These are phyloP conservation scores for Tillus elongatus DNA, from an alignment of 2,888 invertebrate genomes.

Conservation along the genomic window DNA sequence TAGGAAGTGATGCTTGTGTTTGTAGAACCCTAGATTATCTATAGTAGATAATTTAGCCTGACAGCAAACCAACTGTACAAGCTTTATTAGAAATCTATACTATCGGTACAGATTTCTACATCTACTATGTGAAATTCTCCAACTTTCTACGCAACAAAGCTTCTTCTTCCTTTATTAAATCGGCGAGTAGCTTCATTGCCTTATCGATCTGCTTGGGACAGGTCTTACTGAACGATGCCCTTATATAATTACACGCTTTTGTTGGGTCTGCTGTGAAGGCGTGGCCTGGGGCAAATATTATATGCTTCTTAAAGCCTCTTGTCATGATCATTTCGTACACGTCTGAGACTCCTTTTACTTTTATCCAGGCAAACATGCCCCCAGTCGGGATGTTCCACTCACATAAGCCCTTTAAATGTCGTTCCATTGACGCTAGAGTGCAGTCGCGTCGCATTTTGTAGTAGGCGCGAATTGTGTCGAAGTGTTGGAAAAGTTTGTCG, in stretches of 20 bases:
- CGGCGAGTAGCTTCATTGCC: conserved; percentile 51
- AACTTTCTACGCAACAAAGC: conserved; percentile 37
- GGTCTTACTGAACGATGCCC: conserved; percentile 64
- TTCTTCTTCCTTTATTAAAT: conserved; percentile 53
- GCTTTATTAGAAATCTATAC: too few relatives aligned
- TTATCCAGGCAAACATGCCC: conserved; percentile 74
- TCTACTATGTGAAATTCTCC: conserved; percentile 34
- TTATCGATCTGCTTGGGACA: conserved; percentile 54
- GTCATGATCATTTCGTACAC: conserved; percentile 65
- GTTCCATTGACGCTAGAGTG: conserved; percentile 51
- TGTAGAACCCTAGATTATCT: too few relatives aligned
- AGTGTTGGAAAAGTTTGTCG: conserved; percentile 51
- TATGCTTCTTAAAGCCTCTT: conserved; percentile 56
- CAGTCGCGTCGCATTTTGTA: conserved; percentile 56
- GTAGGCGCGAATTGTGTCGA: conserved; percentile 49
- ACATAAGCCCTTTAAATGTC: conserved; percentile 52
- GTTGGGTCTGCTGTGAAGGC: conserved; percentile 57
- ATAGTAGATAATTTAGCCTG: too few relatives aligned
- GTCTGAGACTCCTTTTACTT: conserved; percentile 57
- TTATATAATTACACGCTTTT: conserved; percentile 55
- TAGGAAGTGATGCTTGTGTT: too few relatives aligned
- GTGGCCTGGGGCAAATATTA: conserved; percentile 65
- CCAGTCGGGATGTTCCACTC: conserved; percentile 59
- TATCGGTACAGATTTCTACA: too few relatives aligned
- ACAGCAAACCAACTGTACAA: too few relatives aligned